Evolutionary conservation across 2,797 vertebrate genomes (phyloP), one percentile per base, ranked within the genome.

Genomic region (Tangara arthus): DNA sequence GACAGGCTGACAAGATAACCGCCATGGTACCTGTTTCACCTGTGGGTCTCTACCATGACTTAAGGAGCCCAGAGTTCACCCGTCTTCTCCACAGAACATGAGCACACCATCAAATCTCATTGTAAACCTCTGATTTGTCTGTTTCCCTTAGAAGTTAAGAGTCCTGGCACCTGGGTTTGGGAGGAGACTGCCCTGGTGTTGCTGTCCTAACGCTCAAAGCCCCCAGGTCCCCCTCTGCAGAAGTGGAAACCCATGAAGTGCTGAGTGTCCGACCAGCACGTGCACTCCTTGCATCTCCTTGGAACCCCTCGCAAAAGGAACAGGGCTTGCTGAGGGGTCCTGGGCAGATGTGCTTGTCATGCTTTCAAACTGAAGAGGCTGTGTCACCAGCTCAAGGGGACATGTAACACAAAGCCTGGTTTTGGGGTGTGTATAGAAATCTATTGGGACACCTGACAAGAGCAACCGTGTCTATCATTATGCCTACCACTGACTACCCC

Each of bases 11-110:
- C 8, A 7, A 35, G 28, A 0, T 9, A 68, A 50, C n/a, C 46
- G 60, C 26, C 41, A 6, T 17, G 14, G 56, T 12, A 27, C 44
- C 35, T 28, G 4, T 56, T n/a, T 52, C 50, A 42, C 39, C 27
- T 0, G 0, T 9, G 32, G 30, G 42, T 35, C 12, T 63, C n/a
- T 49, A 6, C 35, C 7, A 5, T 0, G 2, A 12, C 35, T 66
- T 70, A 5, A 87, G 50, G 28, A 89, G 26, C 26, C 53, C 3
- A 0, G 19, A 89, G 41, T 24, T 71, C 79, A 70, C 49, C 26
- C 18, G 15, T 64, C 37, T 35, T 41, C 56, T 64, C 49, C 68
- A 15, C 14, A 27, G 53, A 83, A 32, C 57, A 24, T 0, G 6
- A 82, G 7, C 32, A 37, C 12, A 27, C 22, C 17, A 28, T 49